Conservation (phyloP, 2,888 invertebrate species). For the Callinectes sapidus region DNA sequence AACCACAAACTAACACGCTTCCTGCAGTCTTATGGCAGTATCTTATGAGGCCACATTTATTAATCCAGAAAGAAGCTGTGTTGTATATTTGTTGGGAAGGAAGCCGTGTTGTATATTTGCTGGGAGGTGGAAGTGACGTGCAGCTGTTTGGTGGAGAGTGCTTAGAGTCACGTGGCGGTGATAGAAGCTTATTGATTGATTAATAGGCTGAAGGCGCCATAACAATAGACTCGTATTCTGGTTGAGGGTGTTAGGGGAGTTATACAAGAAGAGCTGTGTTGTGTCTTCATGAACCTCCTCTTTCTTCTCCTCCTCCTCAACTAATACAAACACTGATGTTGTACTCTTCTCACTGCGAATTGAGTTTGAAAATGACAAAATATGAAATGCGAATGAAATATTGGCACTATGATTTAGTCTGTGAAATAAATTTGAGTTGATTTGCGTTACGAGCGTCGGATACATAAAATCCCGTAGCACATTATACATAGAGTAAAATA, state of each 20-base stretch:
- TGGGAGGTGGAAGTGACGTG: no score
- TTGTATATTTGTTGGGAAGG: no score
- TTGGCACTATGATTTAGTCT: not conserved
- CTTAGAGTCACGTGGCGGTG: no score
- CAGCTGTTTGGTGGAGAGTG: no score
- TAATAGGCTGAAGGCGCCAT: no score
- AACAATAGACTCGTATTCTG: no score
- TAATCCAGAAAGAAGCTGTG: no score
- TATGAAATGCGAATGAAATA: not conserved
- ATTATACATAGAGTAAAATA: not conserved
- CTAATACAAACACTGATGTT: not conserved
- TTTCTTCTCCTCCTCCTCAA: not conserved
- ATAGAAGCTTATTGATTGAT: no score
- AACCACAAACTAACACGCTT: not conserved
- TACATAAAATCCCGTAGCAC: not conserved
- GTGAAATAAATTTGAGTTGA: not conserved
- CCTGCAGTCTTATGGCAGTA: no score
- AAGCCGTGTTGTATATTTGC: no score
- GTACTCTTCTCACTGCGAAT: not conserved
- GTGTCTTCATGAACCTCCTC: not conserved
- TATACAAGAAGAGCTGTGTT: not conserved
- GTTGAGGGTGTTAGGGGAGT: not conserved
- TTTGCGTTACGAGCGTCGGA: constrained; percentile 6
- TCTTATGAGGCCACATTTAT: no score
- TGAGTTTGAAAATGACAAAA: not conserved